phyloP scores from a whole-genome alignment of 1,140 invertebrate genomes.

The Saccostrea cuccullata region DNA sequence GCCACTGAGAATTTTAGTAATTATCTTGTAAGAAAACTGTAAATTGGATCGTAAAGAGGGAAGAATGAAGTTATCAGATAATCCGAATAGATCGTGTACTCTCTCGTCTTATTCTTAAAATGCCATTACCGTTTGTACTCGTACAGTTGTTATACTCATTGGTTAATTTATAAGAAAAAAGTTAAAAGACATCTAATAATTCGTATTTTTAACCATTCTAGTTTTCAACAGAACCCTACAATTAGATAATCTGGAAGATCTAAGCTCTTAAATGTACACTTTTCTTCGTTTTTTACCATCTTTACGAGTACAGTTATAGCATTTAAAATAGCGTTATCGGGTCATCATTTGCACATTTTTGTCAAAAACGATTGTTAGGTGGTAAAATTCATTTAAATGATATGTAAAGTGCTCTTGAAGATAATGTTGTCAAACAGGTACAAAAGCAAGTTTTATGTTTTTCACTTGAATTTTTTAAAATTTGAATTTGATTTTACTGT shows the following conservation, averaged over 20 bases:
- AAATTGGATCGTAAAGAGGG: not conserved
- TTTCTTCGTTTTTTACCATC: not conserved
- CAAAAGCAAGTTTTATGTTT: not conserved
- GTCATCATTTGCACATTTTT: conserved; percentile 12
- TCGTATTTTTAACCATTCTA: not conserved
- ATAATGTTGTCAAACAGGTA: conserved; percentile 20
- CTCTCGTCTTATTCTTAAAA: too few relatives aligned
- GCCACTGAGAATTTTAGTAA: not conserved
- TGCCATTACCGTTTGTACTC: too few relatives aligned
- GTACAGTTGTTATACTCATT: too few relatives aligned
- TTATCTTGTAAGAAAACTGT: not conserved
- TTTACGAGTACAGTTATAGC: not conserved
- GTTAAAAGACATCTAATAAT: not conserved
- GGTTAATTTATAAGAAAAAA: too few relatives aligned
- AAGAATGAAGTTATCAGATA: not conserved
- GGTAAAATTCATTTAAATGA: conserved; percentile 7
- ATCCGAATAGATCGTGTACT: not conserved
- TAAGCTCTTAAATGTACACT: not conserved
- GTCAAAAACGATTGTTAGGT: not conserved
- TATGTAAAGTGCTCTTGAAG: not conserved
- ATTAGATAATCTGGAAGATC: not conserved
- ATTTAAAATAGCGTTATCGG: conserved; percentile 14
- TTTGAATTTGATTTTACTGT: not conserved
- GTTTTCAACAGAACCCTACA: not conserved
- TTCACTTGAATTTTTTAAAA: conserved; percentile 7